Base-by-base conservation (phyloP, 2,113 vertebrate genomes). In the Paramormyrops kingsleyae region DNA sequence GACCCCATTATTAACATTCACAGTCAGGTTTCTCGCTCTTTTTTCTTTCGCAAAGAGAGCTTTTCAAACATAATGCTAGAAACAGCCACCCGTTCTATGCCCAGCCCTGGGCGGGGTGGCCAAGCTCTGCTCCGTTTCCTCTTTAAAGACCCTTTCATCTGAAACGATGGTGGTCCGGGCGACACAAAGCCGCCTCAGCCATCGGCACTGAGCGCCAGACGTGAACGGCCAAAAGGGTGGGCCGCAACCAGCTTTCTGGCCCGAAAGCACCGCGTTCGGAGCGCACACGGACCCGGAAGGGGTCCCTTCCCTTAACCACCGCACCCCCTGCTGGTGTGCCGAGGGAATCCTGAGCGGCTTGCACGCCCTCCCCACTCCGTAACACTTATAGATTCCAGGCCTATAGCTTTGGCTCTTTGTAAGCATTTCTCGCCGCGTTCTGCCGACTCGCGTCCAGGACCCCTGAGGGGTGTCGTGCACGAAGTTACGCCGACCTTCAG, bases 401-500 rank as follows among this genome's bases (percentile, higher is more conserved):
- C 50, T n/a, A 15, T 15, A 77, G 44, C 74, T 17, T 44, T 53
- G 70, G 21, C 74, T 83, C 46, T 52, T 56, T 56, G 39, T 49
- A 42, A 88, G 77, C 49, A 83, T 53, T 27, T 89, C 47, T 47
- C 44, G 17, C 7, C 52, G 31, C 35, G 13, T 89, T 42, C 88
- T 15, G 13, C 74, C 8, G 35, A 83, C 50, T 53, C 19, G 77
- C 39, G 24, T 42, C 47, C 74, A 42, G 19, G 21, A 52, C 39
- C 5, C 88, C 88, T 19, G 70, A n/a, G 88, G 70, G 77, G 70
- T n/a, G 19, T 4, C 74, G 8, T 5, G 6, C 19, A 8, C 39
- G 27, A 31, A 50, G 59, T 56, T 83, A 47, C 70, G 5, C 70
- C 49, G 88, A 89, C 88, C 46, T 89, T 80, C 46, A 89, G 35